Base-by-base conservation (phyloP, 2,888 invertebrate genomes). In the Tiliacea citrago region DNA sequence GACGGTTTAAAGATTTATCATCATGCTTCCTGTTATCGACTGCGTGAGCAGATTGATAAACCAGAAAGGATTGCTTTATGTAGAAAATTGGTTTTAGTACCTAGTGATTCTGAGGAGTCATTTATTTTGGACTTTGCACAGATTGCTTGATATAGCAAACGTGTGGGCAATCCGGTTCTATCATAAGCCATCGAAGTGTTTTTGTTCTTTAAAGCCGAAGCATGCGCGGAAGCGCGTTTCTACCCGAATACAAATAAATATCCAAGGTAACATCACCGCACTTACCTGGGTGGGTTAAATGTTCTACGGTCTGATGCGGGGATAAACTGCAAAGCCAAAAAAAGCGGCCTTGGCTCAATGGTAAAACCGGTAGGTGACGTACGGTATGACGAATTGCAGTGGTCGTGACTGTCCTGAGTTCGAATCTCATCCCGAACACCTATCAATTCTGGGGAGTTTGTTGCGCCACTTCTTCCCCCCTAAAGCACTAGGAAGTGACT, bases 21-120 rank as follows among this genome's bases (percentile, higher is more conserved):
- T 71, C 60, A 18, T 60, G 35, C 24, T 83, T 70, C 69, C 73
- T 63, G 45, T 55, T 73, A 49, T 57, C 63, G 61, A 66, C 13
- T 57, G 3, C 60, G 24, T 60, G 35, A 57, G 24, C 21, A 47
- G 71, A 53, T 72, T 53, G 51, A 73, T 60, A 60, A 62, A 24
- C 21, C 12, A 10, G 5, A 42, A 53, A 35, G 18, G 16, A 39
- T 35, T 29, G 29, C 13, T 24, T 4, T 24, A 47, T 12, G 29
- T n/a, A 21, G 21, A 53, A 29, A 47, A 58, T 12, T 29, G 13
- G 8, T 57, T 24, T 66, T 71, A 42, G 39, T 12, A n/a, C n/a
- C n/a, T n/a, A 21, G 45, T 18, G 9, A 72, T 73, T 53, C 35
- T 57, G 42, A 45, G 57, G 49, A 57, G 35, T 62, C 79, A 16